Base-by-base conservation (phyloP, 2,888 invertebrate species). In the Epistrophe eligans region DNA sequence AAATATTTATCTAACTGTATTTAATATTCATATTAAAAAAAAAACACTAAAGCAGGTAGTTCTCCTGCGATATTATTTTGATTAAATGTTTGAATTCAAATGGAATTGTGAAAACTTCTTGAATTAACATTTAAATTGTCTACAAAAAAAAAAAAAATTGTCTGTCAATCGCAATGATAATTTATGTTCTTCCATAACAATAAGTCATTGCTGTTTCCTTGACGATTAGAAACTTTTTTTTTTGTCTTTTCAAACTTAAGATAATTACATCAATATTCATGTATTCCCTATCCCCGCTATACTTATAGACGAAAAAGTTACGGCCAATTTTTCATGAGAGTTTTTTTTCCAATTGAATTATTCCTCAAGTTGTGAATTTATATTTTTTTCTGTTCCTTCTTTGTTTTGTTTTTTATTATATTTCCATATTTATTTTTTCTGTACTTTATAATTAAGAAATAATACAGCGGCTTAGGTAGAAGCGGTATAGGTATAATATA, bases 381-480 rank as follows among this genome's bases (percentile, higher is more conserved):
- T 80, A n/a, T n/a, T n/a, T n/a, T 58, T 80, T 32, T 58, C 38
- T n/a, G 19, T 45, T 45, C 7, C 32, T n/a, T 48, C 10, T 58
- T 38, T 52, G 15, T 45, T 24, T 67, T 74, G 52, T 17, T 62
- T 82, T 76, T 82, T 76, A 24, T 45, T 17, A 58, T 40, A 40
- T 79, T 55, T 77, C 43, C 57, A 74, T 74, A 70, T 74, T 77
- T 79, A 62, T 83, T 72, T 66, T 79, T 71, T 83, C 66, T 67
- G 32, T 76, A 77, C 83, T 67, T 62, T 3, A 62, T 87, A 83
- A 87, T 87, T 87, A 87, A 83, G 87, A 87, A 83, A 87, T 87
- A 87, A 87, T 87, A 71, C 66, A 60, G 50, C 11, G 35, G 28
- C 64, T 24, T 24, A 11, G 32, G 58, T 24, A 11, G 32, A 52